Conservation (phyloP, 2,797 vertebrate species). For the Atherinosoma microstoma region DNA sequence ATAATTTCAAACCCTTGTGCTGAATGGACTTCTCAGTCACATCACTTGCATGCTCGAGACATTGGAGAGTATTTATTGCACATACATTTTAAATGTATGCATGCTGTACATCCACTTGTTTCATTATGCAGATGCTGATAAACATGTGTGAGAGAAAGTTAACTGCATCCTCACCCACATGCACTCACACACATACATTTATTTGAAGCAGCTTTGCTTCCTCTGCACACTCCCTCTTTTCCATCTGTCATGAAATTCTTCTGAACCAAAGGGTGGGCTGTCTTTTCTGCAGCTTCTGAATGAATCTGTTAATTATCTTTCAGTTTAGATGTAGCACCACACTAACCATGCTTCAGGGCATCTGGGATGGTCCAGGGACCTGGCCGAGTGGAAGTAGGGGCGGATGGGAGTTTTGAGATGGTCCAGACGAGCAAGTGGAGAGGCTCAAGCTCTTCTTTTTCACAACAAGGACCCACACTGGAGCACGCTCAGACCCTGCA, state of each 20-base stretch:
- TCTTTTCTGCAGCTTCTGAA: conserved; percentile 86
- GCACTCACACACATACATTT: not conserved
- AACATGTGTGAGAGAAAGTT: conserved; percentile 27
- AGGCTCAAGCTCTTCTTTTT: conserved; percentile 75
- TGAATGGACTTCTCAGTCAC: conserved; percentile 36
- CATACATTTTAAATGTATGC: conserved; percentile 82
- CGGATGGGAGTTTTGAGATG: conserved; percentile 88
- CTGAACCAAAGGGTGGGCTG: conserved; percentile 78
- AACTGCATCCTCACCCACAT: conserved; percentile 13
- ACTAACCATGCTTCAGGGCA: conserved; percentile 91
- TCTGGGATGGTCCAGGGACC: conserved; percentile 86
- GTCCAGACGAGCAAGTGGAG: conserved; percentile 85
- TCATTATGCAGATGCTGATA: conserved; percentile 53
- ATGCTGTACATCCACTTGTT: conserved; percentile 79
- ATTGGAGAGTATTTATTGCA: conserved; percentile 81
- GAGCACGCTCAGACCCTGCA: conserved; percentile 85
- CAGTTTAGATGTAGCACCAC: conserved; percentile 93
- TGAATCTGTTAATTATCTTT: conserved; percentile 95
- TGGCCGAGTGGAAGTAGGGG: conserved; percentile 66
- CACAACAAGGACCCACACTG: conserved; percentile 89
- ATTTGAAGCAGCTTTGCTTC: conserved; percentile 31
- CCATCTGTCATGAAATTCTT: conserved; percentile 65
- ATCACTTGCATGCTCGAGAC: conserved; percentile 60
- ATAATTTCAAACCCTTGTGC: conserved; percentile 55
- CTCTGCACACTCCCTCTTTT: conserved; percentile 33